phyloP scores from a whole-genome alignment of 2,113 vertebrate species.

The Cichladusa arquata region DNA sequence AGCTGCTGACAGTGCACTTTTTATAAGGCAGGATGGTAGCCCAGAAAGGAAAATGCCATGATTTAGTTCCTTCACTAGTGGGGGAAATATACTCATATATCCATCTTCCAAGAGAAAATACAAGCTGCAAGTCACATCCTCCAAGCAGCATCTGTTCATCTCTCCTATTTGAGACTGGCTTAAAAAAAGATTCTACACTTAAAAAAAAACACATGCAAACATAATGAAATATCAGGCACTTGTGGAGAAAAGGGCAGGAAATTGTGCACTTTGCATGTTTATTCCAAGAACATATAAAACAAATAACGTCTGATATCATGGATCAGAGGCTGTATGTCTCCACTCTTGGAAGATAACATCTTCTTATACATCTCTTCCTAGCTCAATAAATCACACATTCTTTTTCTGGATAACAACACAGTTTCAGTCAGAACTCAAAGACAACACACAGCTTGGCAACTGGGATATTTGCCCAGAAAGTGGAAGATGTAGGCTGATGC shows the following conservation, averaged over 20 bases:
- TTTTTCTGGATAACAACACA: conserved; percentile 7
- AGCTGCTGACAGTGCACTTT: background rate
- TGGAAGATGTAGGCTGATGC: conserved; percentile 26
- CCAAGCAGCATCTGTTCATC: background rate
- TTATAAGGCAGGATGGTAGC: background rate
- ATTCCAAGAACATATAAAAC: background rate
- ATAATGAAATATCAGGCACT: background rate
- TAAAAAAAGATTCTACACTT: background rate
- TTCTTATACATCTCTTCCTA: background rate
- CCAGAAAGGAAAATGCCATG: background rate
- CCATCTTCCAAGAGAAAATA: background rate
- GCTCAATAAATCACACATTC: background rate
- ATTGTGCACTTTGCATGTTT: background rate
- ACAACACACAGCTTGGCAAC: background rate
- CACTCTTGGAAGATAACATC: background rate
- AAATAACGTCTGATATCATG: background rate
- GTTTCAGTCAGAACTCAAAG: conserved; percentile 29
- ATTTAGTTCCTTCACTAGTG: background rate
- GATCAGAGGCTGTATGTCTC: background rate
- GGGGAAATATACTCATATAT: background rate
- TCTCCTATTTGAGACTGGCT: background rate
- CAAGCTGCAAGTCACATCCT: background rate
- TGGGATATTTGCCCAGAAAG: background rate
- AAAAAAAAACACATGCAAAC: background rate
- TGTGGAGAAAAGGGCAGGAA: background rate